Conservation (phyloP, 2,797 vertebrate species). For the Pseudochaenichthys georgianus region DNA sequence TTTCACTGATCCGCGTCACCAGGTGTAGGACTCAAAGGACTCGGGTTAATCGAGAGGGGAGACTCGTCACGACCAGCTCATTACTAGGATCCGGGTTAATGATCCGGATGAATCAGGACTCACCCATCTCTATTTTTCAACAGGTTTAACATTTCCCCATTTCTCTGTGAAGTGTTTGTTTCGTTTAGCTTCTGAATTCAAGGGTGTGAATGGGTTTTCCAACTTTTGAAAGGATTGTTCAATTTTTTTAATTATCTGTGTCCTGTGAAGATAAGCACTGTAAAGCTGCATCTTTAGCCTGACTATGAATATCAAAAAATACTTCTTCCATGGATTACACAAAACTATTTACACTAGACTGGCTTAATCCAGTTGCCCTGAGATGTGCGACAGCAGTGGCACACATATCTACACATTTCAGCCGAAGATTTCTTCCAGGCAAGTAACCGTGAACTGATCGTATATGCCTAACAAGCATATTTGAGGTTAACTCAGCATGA, state of each 20-base stretch:
- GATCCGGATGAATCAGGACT: too few species aligned
- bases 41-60: too few species aligned
- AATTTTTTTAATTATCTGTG: too few species aligned
- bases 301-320: conserved; percentile 32
- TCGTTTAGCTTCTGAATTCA: conserved; percentile 57
- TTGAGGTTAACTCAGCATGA: conserved; percentile 40
- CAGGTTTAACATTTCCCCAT: conserved; percentile 38
- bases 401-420: conserved; percentile 41
- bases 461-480: conserved; percentile 51
- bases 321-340: conserved; percentile 29
- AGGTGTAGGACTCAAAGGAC: too few species aligned
- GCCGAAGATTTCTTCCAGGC: conserved; percentile 33
- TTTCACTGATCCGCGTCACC: too few species aligned
- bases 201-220: conserved; percentile 38
- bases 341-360: conserved; percentile 30
- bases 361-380: conserved; percentile 25
- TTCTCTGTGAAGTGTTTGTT: conserved; percentile 30
- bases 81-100: too few species aligned
- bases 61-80: too few species aligned
- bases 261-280: conserved; percentile 31
- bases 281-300: conserved; percentile 43
- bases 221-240: conserved; percentile 40
- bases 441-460: conserved; percentile 44
- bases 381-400: conserved; percentile 36
- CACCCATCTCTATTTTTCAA: too few species aligned